Base-by-base conservation (phyloP, 2,888 invertebrate genomes). In the Lithophane semibrunnea region DNA sequence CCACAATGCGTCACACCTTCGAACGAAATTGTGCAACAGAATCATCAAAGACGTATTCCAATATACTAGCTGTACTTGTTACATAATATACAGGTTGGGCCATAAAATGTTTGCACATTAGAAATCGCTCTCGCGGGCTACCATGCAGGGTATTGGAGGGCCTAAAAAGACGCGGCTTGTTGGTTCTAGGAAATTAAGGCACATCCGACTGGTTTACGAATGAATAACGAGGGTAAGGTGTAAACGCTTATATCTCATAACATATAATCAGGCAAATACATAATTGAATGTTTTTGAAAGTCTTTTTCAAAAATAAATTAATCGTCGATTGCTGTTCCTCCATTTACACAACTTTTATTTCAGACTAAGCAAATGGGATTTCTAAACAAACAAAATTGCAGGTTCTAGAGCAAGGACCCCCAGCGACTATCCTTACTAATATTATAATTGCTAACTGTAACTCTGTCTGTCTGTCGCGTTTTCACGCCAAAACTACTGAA, bases 1-100 rank as follows among this genome's bases (percentile, higher is more conserved):
- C 37, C 37, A n/a, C 12, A 67, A 44, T 73, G 67, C 63, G 67
- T 79, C 68, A 79, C 47, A 37, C 12, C 2, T 47, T 68, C 58
- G 18, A 56, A 68, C 56, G 24, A 73, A 49, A 60, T 79, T 81
- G n/a, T 42, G 52, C 18, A 75, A 81, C 24, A 74, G 61, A 68
- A 54, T 68, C 21, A 64, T 56, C 37, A n/a, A 24, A 72, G 37
- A 64, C 58, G 29, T 78, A 44, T 18, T 52, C 24, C 16, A 56
- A 21, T 75, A 21, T 7, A 77, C n/a, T 64, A 64, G 52, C 47
- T 58, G 73, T 73, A 71, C 42, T 60, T 65, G 24, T 61, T 13
- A 65, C 21, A 37, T 61, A 60, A 21, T 56, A 47, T 21, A 72
- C 42, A 42, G 13, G 18, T 0, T 4, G 8, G 13, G n/a, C 9